These are phyloP conservation scores for Nipponia nippon DNA, from an alignment of 2,113 vertebrate species.

Conservation along the genomic window DNA sequence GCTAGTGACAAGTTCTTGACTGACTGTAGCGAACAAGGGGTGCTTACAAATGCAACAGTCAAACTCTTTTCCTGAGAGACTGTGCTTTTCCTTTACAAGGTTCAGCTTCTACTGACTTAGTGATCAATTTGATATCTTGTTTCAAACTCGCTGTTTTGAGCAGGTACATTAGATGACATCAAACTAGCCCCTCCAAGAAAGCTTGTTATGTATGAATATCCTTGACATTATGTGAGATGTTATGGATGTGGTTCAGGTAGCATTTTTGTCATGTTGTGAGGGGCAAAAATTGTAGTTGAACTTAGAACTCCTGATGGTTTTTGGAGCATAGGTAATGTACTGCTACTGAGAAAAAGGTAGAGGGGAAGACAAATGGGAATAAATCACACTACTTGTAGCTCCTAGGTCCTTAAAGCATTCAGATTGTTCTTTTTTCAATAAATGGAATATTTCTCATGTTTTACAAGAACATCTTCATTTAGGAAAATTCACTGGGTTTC, in stretches of 20 bases:
- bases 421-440: background rate
- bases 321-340: conserved; percentile 8
- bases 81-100: background rate
- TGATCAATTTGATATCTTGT: background rate
- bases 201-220: conserved; percentile 8
- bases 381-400: background rate
- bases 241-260: background rate
- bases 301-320: background rate
- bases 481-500: background rate
- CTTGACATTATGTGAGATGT: background rate
- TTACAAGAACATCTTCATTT: background rate
- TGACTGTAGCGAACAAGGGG: background rate
- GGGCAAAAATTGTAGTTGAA: conserved; percentile 22
- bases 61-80: background rate
- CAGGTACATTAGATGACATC: background rate
- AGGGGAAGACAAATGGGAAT: background rate
- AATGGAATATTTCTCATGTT: background rate
- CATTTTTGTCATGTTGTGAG: background rate
- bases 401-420: background rate
- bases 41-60: background rate
- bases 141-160: background rate
- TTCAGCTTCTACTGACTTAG: background rate
- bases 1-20: conserved; percentile 30
- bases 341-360: background rate
- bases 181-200: background rate